Conservation (phyloP, 2,113 vertebrate genomes). For the Salvelinus alpinus region DNA sequence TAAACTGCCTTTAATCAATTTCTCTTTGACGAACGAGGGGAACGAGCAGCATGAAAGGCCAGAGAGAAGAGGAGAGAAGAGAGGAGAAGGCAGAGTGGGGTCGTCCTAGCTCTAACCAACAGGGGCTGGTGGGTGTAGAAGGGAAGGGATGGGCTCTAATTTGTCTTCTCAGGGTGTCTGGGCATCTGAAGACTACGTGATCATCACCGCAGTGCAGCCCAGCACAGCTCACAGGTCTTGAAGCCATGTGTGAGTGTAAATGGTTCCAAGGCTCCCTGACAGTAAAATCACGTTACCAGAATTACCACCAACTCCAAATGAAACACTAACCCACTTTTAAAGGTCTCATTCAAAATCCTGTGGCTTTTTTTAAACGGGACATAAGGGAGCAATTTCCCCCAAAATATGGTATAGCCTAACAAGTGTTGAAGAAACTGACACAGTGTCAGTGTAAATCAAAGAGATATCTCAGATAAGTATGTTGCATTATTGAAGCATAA, state of each 20-base stretch:
- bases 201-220: conserved; percentile 65
- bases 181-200: conserved; percentile 68
- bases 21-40: conserved; percentile 65
- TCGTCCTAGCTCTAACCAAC: conserved; percentile 53
- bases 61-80: conserved; percentile 35
- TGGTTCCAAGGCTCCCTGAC: conserved; percentile 69
- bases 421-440: conserved; percentile 64
- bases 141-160: conserved; percentile 72
- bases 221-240: conserved; percentile 68
- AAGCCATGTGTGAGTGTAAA: conserved; percentile 77
- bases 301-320: conserved; percentile 75
- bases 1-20: conserved; percentile 79
- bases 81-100: conserved; percentile 30
- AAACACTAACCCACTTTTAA: conserved; percentile 68
- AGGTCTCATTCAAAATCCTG: conserved; percentile 65
- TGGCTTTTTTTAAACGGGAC: conserved; percentile 55
- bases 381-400: conserved; percentile 71
- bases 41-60: conserved; percentile 63
- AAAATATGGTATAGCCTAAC: conserved; percentile 67
- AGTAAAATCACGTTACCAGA: conserved; percentile 67
- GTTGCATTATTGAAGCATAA: conserved; percentile 18
- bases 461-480: conserved; percentile 47
- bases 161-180: conserved; percentile 70
- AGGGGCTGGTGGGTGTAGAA: conserved; percentile 47
- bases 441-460: conserved; percentile 62